Conservation (phyloP, 1,140 invertebrate genomes). For the Drosophila santomea region DNA sequence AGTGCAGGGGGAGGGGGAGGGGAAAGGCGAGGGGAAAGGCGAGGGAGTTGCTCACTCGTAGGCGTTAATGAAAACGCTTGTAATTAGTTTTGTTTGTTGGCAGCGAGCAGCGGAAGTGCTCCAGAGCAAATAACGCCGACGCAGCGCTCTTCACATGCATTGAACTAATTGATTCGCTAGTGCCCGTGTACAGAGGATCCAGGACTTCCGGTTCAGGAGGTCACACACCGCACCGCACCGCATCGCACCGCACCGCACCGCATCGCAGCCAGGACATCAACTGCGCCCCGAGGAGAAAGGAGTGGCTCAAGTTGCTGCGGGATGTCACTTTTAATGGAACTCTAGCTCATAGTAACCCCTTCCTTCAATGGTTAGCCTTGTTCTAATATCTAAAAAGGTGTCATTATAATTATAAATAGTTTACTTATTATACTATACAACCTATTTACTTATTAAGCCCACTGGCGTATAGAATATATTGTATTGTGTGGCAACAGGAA, state of each 20-base stretch:
- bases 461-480: too few relatives aligned
- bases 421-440: too few relatives aligned
- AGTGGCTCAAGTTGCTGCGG: background rate
- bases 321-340: slow-evolving; percentile 9
- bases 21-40: background rate
- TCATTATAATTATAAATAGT: too few relatives aligned
- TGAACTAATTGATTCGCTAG: slow-evolving; percentile 76
- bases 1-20: background rate
- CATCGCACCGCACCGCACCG: too few relatives aligned
- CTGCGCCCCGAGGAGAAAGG: background rate
- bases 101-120: slow-evolving; percentile 67
- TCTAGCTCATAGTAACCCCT: background rate
- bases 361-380: too few relatives aligned
- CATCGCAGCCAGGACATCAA: background rate
- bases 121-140: slow-evolving; percentile 61
- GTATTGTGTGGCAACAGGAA: too few relatives aligned
- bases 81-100: slow-evolving; percentile 83
- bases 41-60: slow-evolving; percentile 52
- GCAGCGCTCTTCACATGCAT: slow-evolving; percentile 69
- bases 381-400: background rate
- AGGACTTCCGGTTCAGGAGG: slow-evolving; percentile 11
- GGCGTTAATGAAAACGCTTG: slow-evolving; percentile 82
- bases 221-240: background rate
- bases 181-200: background rate
- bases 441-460: too few relatives aligned